Evolutionary conservation across 1,140 invertebrate genomes (phyloP), one percentile per base, ranked within the genome.

Genomic region (Bathynomus jamesi): DNA sequence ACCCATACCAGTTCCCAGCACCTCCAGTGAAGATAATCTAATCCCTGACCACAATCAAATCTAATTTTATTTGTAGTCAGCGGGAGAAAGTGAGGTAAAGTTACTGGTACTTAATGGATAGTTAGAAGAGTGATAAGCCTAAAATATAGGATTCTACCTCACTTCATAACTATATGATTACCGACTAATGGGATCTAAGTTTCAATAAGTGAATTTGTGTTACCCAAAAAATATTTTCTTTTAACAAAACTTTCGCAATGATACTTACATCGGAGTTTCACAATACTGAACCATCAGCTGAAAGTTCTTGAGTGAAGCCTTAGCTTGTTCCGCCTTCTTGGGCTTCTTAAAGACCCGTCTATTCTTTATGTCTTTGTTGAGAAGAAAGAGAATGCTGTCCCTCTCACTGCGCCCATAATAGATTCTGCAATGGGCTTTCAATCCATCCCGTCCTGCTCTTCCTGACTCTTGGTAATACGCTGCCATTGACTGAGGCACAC

Each of bases 331-430:
- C 77, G 86, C 84, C 78, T 85, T 82, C 76, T 84, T 78, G 24
- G 24, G 28, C 77, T 86, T 86, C 1, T 83, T 85, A 76, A 83
- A 87, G 10, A 79, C 85, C 53, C 85, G 81, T 78, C 93, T 92
- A 70, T 86, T 84, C 78, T 87, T 11, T 25, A 25, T 21, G 11
- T 61, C 32, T 61, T 28, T 63, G 25, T 70, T 62, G 1, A 96
- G 82, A 31, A 95, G 84, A 80, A 91, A 96, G 29, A 88, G 86
- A n/a, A 95, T 87, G 1, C 90, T 87, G 78, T 90, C 88, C 30
- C 89, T 85, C 80, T 95, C 91, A 61, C 86, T 83, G 69, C 86
- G 85, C n/a, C 89, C 89, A 81, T 95, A 93, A 78, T 90, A 89
- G 29, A 90, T 83, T 61, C 88, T 77, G 79, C 88, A 89, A 71